Percentiles rank a stretch among this genome's conserved stretches.
Evolutionary conservation across 2,113 vertebrate genomes (phyloP).

Genomic region (Bos javanicus): DNA sequence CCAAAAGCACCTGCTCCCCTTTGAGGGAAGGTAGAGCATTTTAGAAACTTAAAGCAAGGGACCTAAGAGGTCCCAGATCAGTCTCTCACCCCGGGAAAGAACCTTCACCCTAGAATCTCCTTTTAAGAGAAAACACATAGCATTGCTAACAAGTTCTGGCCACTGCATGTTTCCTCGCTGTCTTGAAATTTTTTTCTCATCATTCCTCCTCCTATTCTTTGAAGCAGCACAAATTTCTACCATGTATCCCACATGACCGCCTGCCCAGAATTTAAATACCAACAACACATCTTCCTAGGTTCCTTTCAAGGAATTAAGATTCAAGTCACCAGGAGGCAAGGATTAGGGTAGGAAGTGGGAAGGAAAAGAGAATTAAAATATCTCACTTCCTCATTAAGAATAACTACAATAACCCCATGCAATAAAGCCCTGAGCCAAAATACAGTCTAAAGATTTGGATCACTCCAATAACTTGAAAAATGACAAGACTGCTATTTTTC

Average conservation of each 20-base stretch:
- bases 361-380: background rate
- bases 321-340: background rate
- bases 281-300: background rate
- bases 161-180: background rate
- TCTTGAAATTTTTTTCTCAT: background rate
- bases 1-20: background rate
- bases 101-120: background rate
- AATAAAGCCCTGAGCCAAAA: background rate
- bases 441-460: background rate
- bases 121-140: background rate
- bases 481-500: background rate
- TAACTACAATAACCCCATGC: background rate
- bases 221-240: background rate
- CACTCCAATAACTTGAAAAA: background rate
- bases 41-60: background rate
- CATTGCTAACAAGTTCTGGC: background rate
- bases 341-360: background rate
- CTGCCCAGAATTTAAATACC: background rate
- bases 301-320: background rate
- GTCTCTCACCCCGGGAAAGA: background rate
- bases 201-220: background rate
- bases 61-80: background rate
- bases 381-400: background rate
- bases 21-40: background rate
- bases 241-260: background rate